These are phyloP conservation scores for Cancer borealis DNA, from an alignment of 2,888 invertebrate species.

Conservation along the genomic window DNA sequence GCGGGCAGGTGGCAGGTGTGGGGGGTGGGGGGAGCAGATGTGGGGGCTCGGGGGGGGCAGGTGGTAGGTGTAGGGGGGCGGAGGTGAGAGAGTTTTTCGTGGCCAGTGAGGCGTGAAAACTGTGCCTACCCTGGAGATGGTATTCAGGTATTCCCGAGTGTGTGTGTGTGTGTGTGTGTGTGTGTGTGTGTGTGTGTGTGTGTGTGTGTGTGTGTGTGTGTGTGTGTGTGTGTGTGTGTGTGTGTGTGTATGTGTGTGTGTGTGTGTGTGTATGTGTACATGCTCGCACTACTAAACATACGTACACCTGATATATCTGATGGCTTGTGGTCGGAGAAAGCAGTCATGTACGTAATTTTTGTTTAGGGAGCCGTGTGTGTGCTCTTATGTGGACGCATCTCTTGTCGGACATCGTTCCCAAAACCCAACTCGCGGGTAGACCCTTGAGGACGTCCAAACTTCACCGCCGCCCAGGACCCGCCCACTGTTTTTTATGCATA, in stretches of 20 bases:
- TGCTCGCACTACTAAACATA: neutral
- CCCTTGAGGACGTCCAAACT: neutral
- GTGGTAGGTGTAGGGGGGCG: neutral
- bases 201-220: slow-evolving; percentile 56
- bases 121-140: neutral
- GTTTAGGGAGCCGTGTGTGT: slow-evolving; percentile 44
- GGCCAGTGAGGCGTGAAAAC: neutral
- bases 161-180: slow-evolving; percentile 60
- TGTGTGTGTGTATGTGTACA: slow-evolving; percentile 42
- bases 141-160: slow-evolving; percentile 29
- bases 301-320: neutral
- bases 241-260: slow-evolving; percentile 58
- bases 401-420: slow-evolving; percentile 20
- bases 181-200: slow-evolving; percentile 60
- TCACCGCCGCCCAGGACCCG: slow-evolving; percentile 4
- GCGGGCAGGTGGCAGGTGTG: neutral
- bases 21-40: too few species aligned
- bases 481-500: slow-evolving; percentile 46
- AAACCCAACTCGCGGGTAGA: neutral
- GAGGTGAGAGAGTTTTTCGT: neutral
- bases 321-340: neutral
- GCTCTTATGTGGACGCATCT: slow-evolving; percentile 37
- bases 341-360: slow-evolving; percentile 32
- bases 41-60: too few species aligned
- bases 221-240: slow-evolving; percentile 47